Base-by-base conservation (phyloP, 2,797 vertebrate genomes). In the Sebastiscus albofasciatus region DNA sequence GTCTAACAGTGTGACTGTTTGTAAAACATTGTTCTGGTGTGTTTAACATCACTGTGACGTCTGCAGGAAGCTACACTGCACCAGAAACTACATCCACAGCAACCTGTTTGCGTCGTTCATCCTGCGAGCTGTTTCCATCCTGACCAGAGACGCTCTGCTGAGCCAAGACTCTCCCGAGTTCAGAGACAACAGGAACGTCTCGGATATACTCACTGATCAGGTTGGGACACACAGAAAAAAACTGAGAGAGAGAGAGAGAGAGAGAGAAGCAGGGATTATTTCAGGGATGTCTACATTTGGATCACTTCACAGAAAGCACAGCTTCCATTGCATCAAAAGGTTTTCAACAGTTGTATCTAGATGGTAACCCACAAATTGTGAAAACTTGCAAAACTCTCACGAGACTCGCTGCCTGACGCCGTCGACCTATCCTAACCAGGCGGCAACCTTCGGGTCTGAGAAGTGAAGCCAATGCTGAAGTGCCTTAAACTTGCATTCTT, bases 21-120 rank as follows among this genome's bases (percentile, higher is more conserved):
- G 1, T 60, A 10, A 24, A 54, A 7, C 56, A 36, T 26, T 5
- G 5, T 24, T 59, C 8, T 76, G 14, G 13, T 22, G 8, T 24
- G 29, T 22, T 8, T 27, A 24, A 56, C 64, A 16, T 61, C n/a
- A 65, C 42, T 22, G 26, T 55, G 59, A 11, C 3, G 4, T 29
- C 95, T 0, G 84, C 95, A 99, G 98, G 93, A 99, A 97, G 93
- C 97, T 99, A 72, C 98, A 99, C 92, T 99, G 98, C 75, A 99
- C 97, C 60, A 97, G 98, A 84, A 99, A 99, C 89, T 99, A 97
- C 93, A 99, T 99, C 92, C 98, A 99, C 88, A 98, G 99, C 96
- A 99, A 99, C 89, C 89, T 99, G 87, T 99, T 99, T 82, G 95
- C 96, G 52, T 98, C 98, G 0, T 99, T 99, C 89, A 98, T 99